Base-by-base conservation (phyloP, 2,888 invertebrate genomes). In the Pocota personata region DNA sequence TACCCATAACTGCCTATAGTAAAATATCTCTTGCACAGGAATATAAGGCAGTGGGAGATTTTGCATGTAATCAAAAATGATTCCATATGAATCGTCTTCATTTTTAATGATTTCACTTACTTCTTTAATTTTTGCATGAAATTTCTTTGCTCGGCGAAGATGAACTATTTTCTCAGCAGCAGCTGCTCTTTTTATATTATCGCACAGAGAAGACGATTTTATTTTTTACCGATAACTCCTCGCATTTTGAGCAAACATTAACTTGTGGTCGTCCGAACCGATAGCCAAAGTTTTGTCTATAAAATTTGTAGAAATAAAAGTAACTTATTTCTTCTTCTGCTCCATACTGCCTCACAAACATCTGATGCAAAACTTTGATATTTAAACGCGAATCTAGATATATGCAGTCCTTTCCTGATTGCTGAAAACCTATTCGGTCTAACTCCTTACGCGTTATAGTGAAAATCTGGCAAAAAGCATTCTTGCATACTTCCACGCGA, bases 41-140 rank as follows among this genome's bases (percentile, higher is more conserved):
- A 71, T 71, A 43, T 71, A 57, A 71, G 69, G 57, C 30, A 71
- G 69, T 21, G 46, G 32, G 16, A 55, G 27, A 69, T 55, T 67
- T 40, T 40, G 37, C 55, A 55, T 55, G 27, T 67, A 55, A 16
- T 40, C 50, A 52, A 66, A 37, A 24, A 14, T 24, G 37, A 66
- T 66, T 37, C 52, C 66, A 48, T 35, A 32, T 35, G 50, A 21
- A 27, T 52, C 27, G 27, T 52, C 27, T 52, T 52, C n/a, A n/a
- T n/a, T n/a, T n/a, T n/a, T n/a, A n/a, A n/a, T n/a, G n/a, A n/a
- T n/a, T n/a, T n/a, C n/a, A n/a, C n/a, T n/a, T n/a, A n/a, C n/a
- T n/a, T n/a, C n/a, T n/a, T n/a, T n/a, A n/a, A n/a, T n/a, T n/a
- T n/a, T n/a, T n/a, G n/a, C n/a, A n/a, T n/a, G n/a, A n/a, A n/a